Percentiles rank a stretch among this genome's conserved stretches.
phyloP scores from a whole-genome alignment of 2,888 invertebrate genomes.

The Lasioglossum villosulum region DNA sequence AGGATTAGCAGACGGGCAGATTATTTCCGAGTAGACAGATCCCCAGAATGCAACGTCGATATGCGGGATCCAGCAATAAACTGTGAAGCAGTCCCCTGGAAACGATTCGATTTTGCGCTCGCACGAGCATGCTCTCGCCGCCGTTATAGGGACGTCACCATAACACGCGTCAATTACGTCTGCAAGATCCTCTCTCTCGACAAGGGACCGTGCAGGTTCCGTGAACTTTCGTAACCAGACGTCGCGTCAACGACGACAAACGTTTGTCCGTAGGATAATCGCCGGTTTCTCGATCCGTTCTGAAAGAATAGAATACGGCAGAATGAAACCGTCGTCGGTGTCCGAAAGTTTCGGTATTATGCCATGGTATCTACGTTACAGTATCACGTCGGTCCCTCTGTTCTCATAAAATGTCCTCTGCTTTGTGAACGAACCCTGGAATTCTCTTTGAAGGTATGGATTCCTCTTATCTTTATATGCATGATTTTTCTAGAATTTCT shows the following conservation, averaged over 20 bases:
- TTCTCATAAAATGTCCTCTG: background rate
- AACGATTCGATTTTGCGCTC: constrained; percentile 65
- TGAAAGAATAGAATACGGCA: background rate
- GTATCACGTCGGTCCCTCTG: background rate
- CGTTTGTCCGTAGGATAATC: constrained; percentile 29
- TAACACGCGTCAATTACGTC: constrained; percentile 64
- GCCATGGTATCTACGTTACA: background rate
- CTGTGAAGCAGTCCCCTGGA: constrained; percentile 59
- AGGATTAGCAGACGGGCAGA: background rate
- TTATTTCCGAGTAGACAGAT: constrained; percentile 46
- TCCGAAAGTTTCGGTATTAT: background rate
- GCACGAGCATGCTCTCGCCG: constrained; percentile 56
- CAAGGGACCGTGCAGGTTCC: constrained; percentile 4
- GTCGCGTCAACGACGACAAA: constrained; percentile 20
- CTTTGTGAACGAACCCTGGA: background rate
- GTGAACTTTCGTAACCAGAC: constrained; percentile 18
- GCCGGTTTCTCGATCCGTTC: background rate
- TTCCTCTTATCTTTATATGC: background rate
- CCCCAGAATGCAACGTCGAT: constrained; percentile 56
- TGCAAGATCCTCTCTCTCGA: constrained; percentile 44
- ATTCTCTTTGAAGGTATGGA: background rate
- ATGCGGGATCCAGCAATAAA: constrained; percentile 62
- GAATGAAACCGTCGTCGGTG: background rate
- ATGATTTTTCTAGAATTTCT: too few relatives aligned
- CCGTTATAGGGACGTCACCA: constrained; percentile 55